Conservation (phyloP, 2,888 invertebrate species). For the Spialia ferax region DNA sequence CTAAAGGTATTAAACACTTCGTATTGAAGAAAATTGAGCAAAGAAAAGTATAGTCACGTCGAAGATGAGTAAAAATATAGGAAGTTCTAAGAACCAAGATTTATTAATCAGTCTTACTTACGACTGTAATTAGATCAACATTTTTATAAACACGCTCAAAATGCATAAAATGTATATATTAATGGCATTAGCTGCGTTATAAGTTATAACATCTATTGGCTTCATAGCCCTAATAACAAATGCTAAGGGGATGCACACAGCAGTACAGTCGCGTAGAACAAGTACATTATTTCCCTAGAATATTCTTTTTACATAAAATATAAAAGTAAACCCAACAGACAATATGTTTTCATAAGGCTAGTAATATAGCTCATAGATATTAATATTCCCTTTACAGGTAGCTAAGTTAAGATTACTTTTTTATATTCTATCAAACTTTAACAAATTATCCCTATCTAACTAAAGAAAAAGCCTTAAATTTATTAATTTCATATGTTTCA, state of each 20-base stretch:
- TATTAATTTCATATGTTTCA: no score
- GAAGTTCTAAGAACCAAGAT: not conserved
- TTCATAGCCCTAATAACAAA: constrained; percentile 34
- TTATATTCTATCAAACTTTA: no score
- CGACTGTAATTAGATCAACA: constrained; percentile 28
- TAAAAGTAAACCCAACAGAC: not conserved
- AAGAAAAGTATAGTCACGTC: constrained; percentile 14
- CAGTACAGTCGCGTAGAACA: constrained; percentile 52
- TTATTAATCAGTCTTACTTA: constrained; percentile 22
- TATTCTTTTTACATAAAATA: not conserved
- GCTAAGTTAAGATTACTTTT: no score
- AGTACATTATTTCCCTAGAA: no score
- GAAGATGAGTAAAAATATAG: not conserved
- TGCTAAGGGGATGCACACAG: constrained; percentile 46
- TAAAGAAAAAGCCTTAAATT: no score
- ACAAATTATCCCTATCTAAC: no score
- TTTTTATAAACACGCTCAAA: constrained; percentile 37
- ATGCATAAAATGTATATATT: constrained; percentile 32
- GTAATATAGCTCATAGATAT: no score
- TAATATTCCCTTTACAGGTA: no score
- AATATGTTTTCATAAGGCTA: no score
- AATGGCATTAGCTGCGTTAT: constrained; percentile 25
- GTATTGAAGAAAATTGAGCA: constrained; percentile 10
- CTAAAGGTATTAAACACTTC: no score
- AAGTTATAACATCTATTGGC: constrained; percentile 20